Base-by-base conservation (phyloP, 2,888 invertebrate genomes). In the Drosophila phalerata region DNA sequence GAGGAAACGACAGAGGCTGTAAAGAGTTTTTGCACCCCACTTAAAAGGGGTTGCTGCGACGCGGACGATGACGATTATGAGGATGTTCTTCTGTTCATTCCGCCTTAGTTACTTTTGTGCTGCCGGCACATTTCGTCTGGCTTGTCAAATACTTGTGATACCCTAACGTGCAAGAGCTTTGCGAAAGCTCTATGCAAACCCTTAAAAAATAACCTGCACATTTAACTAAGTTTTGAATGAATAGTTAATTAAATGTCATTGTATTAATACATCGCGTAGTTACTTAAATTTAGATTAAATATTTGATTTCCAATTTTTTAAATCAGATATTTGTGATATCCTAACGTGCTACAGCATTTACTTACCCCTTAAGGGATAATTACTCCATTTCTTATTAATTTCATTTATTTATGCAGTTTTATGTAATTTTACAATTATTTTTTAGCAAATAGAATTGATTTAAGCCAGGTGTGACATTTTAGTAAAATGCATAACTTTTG, bases 1-100 rank as follows among this genome's bases (percentile, higher is more conserved):
- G 52, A 25, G 32, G 34, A 53, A 49, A 40, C 13, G 49, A 38
- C 63, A 38, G 42, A 32, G 22, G 38, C 58, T 49, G 58, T 49
- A 60, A 75, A 62, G 56, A 48, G 57, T 68, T 68, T 66, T 85
- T 87, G 70, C 88, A 85, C 84, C 84, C 86, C 87, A 78, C 72
- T 72, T 38, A 77, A 77, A 80, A 80, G 69, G 80, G 78, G 80
- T 73, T 77, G 77, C 70, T 74, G 61, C 38, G 22, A 42, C 17
- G 32, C 25, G 25, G 65, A 47, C 28, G 63, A 28, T 53, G 47
- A 40, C 55, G 79, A 73, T 73, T 63, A 69, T 75, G 64, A 78
- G 52, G 49, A 55, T 65, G 56, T 56, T 34, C 68, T 53, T 61
- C 58, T 58, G 45, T 51, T 58, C 25, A 58, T 58, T 77, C 25